phyloP scores from a whole-genome alignment of 1,140 invertebrate genomes.

The Lepidotrigona ventralis region DNA sequence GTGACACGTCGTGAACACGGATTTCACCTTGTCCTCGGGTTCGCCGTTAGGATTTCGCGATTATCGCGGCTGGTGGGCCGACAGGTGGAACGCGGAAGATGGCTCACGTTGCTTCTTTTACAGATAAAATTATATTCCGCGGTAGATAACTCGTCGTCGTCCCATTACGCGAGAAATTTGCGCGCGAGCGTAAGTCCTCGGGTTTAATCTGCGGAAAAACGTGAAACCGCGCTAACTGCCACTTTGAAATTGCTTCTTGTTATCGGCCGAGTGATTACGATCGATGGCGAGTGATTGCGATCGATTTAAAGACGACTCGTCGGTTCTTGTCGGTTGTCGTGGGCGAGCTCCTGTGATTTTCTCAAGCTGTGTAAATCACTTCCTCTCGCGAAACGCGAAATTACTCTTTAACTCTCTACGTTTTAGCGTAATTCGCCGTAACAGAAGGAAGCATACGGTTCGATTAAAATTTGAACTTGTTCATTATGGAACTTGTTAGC shows the following conservation, averaged over 20 bases:
- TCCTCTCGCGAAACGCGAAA: neutral
- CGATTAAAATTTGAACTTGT: neutral
- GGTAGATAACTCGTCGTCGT: neutral
- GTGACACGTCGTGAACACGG: neutral
- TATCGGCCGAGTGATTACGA: neutral
- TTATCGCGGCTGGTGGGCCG: neutral
- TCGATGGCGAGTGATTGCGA: neutral
- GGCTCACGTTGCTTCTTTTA: conserved; percentile 7
- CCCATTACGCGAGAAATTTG: conserved; percentile 5
- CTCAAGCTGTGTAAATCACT: neutral
- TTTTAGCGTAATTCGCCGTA: neutral
- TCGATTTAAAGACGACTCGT: neutral
- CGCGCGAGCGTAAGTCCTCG: neutral
- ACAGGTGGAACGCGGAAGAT: conserved; percentile 20
- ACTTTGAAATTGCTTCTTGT: neutral
- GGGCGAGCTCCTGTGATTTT: neutral
- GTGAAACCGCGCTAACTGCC: conserved; percentile 5
- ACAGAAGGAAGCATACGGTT: neutral
- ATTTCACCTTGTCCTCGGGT: neutral
- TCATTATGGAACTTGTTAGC: too few species aligned
- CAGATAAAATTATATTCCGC: conserved; percentile 19
- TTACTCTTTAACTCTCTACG: fast-evolving
- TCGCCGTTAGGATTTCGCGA: neutral
- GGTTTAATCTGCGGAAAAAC: neutral
- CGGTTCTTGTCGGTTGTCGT: neutral